Conservation (phyloP, 2,888 invertebrate species). For the Odontocerum albicorne region DNA sequence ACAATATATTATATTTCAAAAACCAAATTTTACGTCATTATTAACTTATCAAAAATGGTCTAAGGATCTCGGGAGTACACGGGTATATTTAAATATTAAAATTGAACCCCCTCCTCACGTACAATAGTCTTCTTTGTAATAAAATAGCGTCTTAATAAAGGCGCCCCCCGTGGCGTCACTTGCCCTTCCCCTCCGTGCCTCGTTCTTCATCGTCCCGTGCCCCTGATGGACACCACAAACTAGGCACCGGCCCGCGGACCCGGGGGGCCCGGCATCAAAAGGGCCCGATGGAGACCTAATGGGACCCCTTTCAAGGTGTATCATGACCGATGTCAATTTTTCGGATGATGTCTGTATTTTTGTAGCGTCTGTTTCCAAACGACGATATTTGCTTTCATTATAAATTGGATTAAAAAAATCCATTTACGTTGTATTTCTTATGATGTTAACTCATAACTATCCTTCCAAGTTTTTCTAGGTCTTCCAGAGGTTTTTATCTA, state of each 20-base stretch:
- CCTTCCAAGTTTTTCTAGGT: no score
- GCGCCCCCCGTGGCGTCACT: conserved; percentile 28
- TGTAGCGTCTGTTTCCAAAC: no score
- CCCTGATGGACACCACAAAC: background rate
- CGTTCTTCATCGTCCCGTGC: background rate
- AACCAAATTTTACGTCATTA: no score
- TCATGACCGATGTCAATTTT: conserved; percentile 21
- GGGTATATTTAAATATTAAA: background rate
- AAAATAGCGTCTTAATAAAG: conserved; percentile 36
- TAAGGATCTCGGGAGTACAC: background rate
- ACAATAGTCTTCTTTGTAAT: conserved; percentile 32
- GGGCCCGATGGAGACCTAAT: background rate
- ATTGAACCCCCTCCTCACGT: conserved; percentile 22
- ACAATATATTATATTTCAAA: no score
- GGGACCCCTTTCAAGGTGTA: conserved; percentile 16
- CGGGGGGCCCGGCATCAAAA: conserved; percentile 3
- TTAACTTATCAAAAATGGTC: no score
- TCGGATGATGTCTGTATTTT: conserved; percentile 20
- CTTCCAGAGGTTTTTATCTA: no score
- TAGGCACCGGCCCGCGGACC: conserved; percentile 6
- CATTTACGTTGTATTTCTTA: no score
- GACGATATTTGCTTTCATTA: no score
- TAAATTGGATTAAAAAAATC: no score
- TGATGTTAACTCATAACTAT: no score
- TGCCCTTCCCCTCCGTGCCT: conserved; percentile 9